These are phyloP conservation scores for Eupithecia exiguata DNA, from an alignment of 2,888 invertebrate genomes.

Conservation along the genomic window DNA sequence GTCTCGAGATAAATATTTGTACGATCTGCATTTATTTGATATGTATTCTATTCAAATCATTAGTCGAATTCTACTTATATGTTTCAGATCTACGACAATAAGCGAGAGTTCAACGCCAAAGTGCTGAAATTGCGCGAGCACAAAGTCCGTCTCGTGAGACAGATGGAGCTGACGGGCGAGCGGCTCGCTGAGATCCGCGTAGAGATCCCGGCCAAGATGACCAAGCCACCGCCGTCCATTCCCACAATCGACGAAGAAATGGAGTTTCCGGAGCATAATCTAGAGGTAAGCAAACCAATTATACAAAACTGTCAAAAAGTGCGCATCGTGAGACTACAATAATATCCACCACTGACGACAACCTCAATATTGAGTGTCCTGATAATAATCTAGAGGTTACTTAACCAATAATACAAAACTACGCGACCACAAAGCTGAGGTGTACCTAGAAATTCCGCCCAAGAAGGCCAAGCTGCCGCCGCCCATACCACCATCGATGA, in stretches of 20 bases:
- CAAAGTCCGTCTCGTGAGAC: conserved; percentile 63
- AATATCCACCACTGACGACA: background rate
- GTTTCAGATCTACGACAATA: conserved; percentile 71
- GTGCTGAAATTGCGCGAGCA: conserved; percentile 69
- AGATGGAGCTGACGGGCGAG: conserved; percentile 69
- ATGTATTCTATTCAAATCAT: no score
- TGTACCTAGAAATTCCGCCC: conserved; percentile 79
- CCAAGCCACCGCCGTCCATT: conserved; percentile 71
- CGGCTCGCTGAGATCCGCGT: conserved; percentile 81
- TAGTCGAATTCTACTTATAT: background rate
- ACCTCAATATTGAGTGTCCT: no score
- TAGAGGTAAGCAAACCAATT: conserved; percentile 67
- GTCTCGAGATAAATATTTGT: no score
- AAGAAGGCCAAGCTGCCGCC: conserved; percentile 73
- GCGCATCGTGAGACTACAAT: background rate
- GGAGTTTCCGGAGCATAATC: conserved; percentile 84
- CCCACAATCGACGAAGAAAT: conserved; percentile 78
- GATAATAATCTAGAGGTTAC: no score
- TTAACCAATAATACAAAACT: no score
- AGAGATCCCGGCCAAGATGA: conserved; percentile 81
- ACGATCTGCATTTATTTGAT: no score
- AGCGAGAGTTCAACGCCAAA: conserved; percentile 71
- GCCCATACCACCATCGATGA: conserved; percentile 72
- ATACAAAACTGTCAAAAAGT: background rate
- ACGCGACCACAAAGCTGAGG: no score